phyloP scores from a whole-genome alignment of 2,113 vertebrate genomes.

The Melanerpes aurifrons region DNA sequence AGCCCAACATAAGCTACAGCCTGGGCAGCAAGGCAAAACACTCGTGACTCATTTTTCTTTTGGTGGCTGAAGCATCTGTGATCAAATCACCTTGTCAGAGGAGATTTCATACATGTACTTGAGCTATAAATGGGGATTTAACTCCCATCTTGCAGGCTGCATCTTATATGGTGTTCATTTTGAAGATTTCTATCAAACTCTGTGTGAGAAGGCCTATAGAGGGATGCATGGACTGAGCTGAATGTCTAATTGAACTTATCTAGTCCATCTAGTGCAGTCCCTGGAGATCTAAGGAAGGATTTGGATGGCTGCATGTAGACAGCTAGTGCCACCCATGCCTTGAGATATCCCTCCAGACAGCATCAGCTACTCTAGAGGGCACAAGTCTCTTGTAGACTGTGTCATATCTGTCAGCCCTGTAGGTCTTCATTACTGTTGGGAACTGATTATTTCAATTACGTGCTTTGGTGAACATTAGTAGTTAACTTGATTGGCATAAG shows the following conservation, averaged over 20 bases:
- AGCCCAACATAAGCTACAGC: background rate
- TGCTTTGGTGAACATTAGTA: background rate
- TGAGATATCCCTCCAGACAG: background rate
- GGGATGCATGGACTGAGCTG: background rate
- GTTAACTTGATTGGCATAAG: background rate
- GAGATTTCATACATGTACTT: background rate
- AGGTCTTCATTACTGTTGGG: background rate
- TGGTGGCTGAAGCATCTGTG: background rate
- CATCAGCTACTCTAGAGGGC: background rate
- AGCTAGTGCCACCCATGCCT: background rate
- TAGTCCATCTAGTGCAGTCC: background rate
- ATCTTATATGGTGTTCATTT: background rate
- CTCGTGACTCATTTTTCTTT: background rate
- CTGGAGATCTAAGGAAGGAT: background rate
- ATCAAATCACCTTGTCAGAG: background rate
- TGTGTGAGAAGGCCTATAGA: background rate
- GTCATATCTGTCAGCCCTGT: background rate
- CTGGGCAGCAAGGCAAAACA: background rate
- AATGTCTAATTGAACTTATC: background rate
- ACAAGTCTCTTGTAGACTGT: background rate
- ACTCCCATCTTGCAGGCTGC: background rate
- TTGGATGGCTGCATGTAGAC: background rate
- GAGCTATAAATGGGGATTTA: background rate
- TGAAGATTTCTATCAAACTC: background rate
- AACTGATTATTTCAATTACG: background rate